Conservation (phyloP, 1,140 invertebrate species). For the Drosophila prosaltans region DNA sequence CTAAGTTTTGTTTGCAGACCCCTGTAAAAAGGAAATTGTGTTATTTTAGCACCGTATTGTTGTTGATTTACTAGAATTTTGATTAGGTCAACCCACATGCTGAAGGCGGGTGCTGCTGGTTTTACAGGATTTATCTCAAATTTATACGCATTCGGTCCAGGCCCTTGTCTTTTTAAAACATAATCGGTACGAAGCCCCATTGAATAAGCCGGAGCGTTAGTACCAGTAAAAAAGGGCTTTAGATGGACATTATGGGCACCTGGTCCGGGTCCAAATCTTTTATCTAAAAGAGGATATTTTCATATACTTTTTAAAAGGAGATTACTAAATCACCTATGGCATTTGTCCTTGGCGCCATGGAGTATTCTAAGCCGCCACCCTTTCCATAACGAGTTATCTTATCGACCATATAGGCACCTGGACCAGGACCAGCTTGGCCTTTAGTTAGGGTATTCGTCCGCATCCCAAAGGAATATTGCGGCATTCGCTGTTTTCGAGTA, state of each 20-base stretch:
- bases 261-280: conserved; percentile 84
- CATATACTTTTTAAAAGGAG: background rate
- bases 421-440: conserved; percentile 57
- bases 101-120: conserved; percentile 82
- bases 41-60: background rate
- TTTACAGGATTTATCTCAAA: conserved; percentile 82
- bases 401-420: conserved; percentile 69
- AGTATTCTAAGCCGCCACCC: conserved; percentile 62
- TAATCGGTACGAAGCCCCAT: conserved; percentile 84
- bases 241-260: conserved; percentile 84
- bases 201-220: conserved; percentile 84
- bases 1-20: conserved; percentile 70
- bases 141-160: conserved; percentile 86
- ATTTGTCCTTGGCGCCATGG: conserved; percentile 68
- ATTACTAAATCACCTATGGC: conserved; percentile 33
- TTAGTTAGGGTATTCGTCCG: conserved; percentile 47
- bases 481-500: conserved; percentile 84
- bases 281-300: conserved; percentile 39
- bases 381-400: conserved; percentile 69
- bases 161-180: conserved; percentile 82
- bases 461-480: conserved; percentile 85
- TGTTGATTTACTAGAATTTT: background rate
- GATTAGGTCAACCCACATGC: conserved; percentile 81
- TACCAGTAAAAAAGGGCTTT: conserved; percentile 83
- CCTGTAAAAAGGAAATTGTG: conserved; percentile 51